Conservation (phyloP, 2,113 vertebrate species). For the Burhinus bistriatus region DNA sequence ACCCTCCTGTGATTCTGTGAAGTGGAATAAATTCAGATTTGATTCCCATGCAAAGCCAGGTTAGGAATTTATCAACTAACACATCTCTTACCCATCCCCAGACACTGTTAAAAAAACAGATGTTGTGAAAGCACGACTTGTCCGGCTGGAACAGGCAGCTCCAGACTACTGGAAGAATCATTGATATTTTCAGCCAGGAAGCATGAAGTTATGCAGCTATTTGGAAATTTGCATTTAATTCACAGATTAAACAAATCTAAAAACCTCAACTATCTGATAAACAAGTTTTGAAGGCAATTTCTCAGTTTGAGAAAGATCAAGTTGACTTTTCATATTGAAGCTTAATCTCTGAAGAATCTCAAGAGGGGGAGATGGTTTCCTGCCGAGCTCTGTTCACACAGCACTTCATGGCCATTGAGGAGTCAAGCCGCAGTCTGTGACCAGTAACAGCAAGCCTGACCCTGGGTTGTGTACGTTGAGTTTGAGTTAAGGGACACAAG, state of each 20-base stretch:
- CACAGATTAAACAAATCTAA: neutral
- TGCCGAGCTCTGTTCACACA: neutral
- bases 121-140: neutral
- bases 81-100: neutral
- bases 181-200: neutral
- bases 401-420: neutral
- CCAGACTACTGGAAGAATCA: neutral
- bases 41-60: neutral
- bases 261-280: neutral
- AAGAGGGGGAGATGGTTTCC: neutral
- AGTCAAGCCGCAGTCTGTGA: neutral
- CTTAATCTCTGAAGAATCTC: neutral
- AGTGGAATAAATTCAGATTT: neutral
- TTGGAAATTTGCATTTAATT: slow-evolving; percentile 30
- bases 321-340: neutral
- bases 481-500: neutral
- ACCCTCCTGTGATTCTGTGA: neutral
- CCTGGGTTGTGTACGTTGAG: neutral
- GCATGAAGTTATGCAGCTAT: neutral
- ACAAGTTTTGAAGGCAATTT: neutral
- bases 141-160: neutral
- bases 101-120: neutral
- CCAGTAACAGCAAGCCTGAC: neutral
- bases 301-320: neutral
- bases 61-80: neutral